Conservation (phyloP, 1,140 invertebrate genomes). For the Drosophila miranda region DNA sequence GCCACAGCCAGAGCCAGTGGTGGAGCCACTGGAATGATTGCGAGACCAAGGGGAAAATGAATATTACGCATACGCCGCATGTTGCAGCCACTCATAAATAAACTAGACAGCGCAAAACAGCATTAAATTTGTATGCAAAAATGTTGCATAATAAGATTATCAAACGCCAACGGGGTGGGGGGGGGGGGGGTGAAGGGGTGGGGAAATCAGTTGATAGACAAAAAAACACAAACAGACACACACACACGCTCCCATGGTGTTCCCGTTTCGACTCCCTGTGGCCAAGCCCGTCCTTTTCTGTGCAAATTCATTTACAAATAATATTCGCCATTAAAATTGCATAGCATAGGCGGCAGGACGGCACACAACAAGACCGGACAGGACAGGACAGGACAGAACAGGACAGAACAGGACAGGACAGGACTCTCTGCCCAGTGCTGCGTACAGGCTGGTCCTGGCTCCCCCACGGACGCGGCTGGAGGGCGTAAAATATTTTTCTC, state of each 20-base stretch:
- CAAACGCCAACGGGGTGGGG: conserved; percentile 49
- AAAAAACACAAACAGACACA: not conserved
- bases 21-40: conserved; percentile 12
- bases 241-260: not conserved
- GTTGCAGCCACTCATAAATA: conserved; percentile 63
- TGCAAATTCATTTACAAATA: conserved; percentile 58
- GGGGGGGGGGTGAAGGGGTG: conserved; percentile 8
- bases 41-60: conserved; percentile 7
- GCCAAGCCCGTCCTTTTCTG: not conserved
- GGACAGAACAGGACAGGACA: no score
- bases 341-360: conserved; percentile 37
- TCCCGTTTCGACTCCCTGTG: not conserved
- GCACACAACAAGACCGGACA: not conserved
- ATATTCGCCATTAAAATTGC: conserved; percentile 69
- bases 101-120: conserved; percentile 59
- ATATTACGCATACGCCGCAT: conserved; percentile 75
- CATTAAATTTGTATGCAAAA: conserved; percentile 71
- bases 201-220: conserved; percentile 65
- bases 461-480: not conserved
- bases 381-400: no score
- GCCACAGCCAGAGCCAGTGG: not conserved
- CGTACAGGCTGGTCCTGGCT: not conserved
- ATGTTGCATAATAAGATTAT: conserved; percentile 76
- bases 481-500: conserved; percentile 61
- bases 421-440: conserved; percentile 1